A percentile compares a stretch with the other conserved stretches of the same genome.
phyloP scores from a whole-genome alignment of 1,140 invertebrate species.

The Cecropterus lyciades region DNA sequence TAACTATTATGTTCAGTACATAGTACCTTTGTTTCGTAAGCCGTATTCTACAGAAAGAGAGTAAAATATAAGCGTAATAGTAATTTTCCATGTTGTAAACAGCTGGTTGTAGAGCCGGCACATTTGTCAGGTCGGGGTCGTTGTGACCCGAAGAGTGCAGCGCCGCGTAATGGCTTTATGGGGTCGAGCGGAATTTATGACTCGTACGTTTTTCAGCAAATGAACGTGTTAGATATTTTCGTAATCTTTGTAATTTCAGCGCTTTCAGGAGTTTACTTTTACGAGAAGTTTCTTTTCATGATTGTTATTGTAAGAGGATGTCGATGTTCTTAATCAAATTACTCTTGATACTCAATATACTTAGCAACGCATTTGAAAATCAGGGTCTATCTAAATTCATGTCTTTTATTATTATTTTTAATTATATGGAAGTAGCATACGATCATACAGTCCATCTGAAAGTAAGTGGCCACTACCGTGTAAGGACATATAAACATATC shows the following conservation, averaged over 20 bases:
- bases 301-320: too few relatives aligned
- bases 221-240: slow-evolving; percentile 29
- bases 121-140: slow-evolving; percentile 31
- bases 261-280: neutral
- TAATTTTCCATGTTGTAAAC: slow-evolving; percentile 22
- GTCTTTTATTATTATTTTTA: too few relatives aligned
- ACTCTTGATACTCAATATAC: too few relatives aligned
- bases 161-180: slow-evolving; percentile 31
- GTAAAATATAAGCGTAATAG: neutral
- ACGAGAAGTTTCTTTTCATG: neutral
- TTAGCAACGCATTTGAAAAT: too few relatives aligned
- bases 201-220: slow-evolving; percentile 27
- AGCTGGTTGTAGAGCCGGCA: slow-evolving; percentile 27
- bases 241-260: slow-evolving; percentile 13
- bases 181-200: slow-evolving; percentile 32
- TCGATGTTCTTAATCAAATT: too few relatives aligned
- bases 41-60: slow-evolving; percentile 3
- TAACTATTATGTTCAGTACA: too few relatives aligned
- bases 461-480: too few relatives aligned
- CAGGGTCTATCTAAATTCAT: too few relatives aligned
- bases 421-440: too few relatives aligned
- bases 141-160: slow-evolving; percentile 23
- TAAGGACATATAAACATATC: too few relatives aligned
- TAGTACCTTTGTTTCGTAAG: too few relatives aligned
- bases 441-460: too few relatives aligned